Conservation (phyloP, 2,888 invertebrate species). For the Ypsolopha scabrella region DNA sequence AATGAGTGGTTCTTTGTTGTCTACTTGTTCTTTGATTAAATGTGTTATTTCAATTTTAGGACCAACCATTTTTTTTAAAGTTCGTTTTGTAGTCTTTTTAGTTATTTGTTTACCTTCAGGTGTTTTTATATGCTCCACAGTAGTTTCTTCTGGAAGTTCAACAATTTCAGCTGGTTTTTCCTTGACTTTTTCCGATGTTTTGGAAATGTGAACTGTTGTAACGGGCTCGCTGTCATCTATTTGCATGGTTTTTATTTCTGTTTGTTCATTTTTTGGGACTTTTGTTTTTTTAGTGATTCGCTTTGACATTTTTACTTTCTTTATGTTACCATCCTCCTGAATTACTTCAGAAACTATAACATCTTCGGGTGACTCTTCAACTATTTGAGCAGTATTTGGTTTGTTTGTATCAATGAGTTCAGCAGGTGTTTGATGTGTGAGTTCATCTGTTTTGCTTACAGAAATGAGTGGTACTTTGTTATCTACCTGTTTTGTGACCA, state of each 20-base stretch:
- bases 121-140: not conserved
- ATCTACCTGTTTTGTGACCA: constrained; percentile 42
- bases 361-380: constrained; percentile 11
- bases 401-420: not conserved
- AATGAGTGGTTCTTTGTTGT: constrained; percentile 45
- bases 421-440: constrained; percentile 3
- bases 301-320: constrained; percentile 12
- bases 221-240: constrained; percentile 15
- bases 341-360: constrained; percentile 6
- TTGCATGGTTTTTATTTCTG: constrained; percentile 18
- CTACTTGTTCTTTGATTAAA: constrained; percentile 30
- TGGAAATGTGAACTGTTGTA: constrained; percentile 12
- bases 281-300: constrained; percentile 15
- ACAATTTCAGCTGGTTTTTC: constrained; percentile 7
- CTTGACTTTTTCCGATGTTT: constrained; percentile 9
- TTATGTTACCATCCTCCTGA: constrained; percentile 16
- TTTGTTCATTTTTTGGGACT: constrained; percentile 15
- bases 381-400: constrained; percentile 9
- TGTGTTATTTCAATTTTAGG: constrained; percentile 29
- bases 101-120: constrained; percentile 24
- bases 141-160: constrained; percentile 20
- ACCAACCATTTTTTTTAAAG: constrained; percentile 26
- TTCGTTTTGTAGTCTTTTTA: constrained; percentile 20
- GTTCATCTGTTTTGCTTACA: constrained; percentile 11
- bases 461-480: constrained; percentile 21